Percentiles rank a stretch among this genome's conserved stretches.
Evolutionary conservation across 2,888 invertebrate species (phyloP).

Genomic region (Rhyacophila evoluta): DNA sequence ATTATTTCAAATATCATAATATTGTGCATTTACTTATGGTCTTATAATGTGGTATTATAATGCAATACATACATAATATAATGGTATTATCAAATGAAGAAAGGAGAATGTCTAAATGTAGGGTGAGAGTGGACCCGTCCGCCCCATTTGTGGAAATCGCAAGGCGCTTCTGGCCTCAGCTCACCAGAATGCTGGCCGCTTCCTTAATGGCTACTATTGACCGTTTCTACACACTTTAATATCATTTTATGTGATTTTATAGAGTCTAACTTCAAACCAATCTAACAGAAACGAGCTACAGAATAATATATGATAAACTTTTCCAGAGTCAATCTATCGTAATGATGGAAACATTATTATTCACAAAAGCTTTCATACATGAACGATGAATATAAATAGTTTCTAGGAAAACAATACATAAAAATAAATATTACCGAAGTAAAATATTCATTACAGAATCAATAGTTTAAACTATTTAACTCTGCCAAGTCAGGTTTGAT

Average conservation of each 20-base stretch:
- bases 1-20: neutral
- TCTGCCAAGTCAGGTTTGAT: no score
- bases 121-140: neutral
- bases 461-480: no score
- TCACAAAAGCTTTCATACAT: no score
- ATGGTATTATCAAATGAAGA: neutral
- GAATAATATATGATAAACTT: no score
- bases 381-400: no score
- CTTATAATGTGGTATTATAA: no score
- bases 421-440: no score
- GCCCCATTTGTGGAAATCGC: neutral
- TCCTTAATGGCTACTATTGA: neutral
- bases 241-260: neutral
- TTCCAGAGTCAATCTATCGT: no score
- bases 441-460: no score
- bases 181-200: neutral
- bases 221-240: slow-evolving; percentile 6
- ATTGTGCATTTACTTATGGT: neutral
- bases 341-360: no score
- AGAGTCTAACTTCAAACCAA: neutral
- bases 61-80: slow-evolving; percentile 13
- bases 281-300: neutral
- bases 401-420: no score
- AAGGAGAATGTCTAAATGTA: slow-evolving; percentile 10
- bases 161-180: neutral